Conservation (phyloP, 2,888 invertebrate genomes). For the Thymelicus sylvestris region DNA sequence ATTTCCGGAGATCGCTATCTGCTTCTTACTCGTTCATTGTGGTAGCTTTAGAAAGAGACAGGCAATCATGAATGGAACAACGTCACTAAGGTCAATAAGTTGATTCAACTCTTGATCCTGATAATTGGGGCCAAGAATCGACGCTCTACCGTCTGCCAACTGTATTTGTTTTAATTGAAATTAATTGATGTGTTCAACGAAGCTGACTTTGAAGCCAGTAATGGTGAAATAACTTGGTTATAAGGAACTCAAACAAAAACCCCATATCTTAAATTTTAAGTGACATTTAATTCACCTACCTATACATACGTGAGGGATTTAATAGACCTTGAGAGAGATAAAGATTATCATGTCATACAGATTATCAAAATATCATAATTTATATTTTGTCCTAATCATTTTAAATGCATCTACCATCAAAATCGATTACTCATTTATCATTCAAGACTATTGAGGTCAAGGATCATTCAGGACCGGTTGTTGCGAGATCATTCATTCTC, state of each 20-base stretch:
- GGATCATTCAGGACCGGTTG: conserved; percentile 11
- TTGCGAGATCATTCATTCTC: conserved; percentile 27
- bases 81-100: conserved; percentile 24
- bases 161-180: conserved; percentile 9
- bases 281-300: too few relatives aligned
- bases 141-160: conserved; percentile 1
- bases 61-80: neutral
- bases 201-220: neutral
- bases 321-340: too few relatives aligned
- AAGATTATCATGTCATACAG: too few relatives aligned
- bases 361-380: too few relatives aligned
- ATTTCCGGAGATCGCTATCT: conserved; percentile 6
- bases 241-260: too few relatives aligned
- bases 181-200: neutral
- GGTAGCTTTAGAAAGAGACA: neutral
- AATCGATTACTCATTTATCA: conserved; percentile 1
- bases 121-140: conserved; percentile 31
- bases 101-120: conserved; percentile 16
- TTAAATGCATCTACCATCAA: too few relatives aligned
- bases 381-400: too few relatives aligned
- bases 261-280: too few relatives aligned
- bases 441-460: conserved; percentile 30
- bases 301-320: too few relatives aligned
- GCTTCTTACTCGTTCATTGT: neutral
- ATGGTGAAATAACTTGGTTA: neutral